A percentile compares a stretch with the other conserved stretches of the same genome.
phyloP scores from a whole-genome alignment of 2,888 invertebrate species.

The Yponomeuta plumbellus region DNA sequence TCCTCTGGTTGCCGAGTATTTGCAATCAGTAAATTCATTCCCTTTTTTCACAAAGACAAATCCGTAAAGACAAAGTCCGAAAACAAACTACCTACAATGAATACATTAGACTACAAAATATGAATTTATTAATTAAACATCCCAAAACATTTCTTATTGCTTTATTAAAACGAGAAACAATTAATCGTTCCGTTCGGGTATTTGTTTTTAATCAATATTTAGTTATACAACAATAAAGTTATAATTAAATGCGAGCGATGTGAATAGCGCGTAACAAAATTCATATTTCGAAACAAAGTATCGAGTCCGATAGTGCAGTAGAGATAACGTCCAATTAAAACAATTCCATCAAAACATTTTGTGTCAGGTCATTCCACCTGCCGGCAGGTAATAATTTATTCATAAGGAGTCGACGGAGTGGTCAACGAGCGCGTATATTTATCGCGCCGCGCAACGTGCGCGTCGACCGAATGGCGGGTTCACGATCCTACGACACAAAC shows the following conservation, averaged over 20 bases:
- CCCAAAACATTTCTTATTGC: slow-evolving; percentile 17
- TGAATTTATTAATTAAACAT: not conserved
- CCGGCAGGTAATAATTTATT: slow-evolving; percentile 66
- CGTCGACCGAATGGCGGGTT: slow-evolving; percentile 1
- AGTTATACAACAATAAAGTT: slow-evolving; percentile 29
- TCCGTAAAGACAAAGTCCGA: no score
- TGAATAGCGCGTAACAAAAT: slow-evolving; percentile 60
- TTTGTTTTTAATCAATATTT: slow-evolving; percentile 59
- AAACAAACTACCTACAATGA: no score
- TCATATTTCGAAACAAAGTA: slow-evolving; percentile 63
- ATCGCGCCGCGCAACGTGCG: slow-evolving; percentile 7
- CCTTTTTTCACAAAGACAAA: no score
- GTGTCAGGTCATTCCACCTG: slow-evolving; percentile 76
- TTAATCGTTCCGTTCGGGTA: slow-evolving; percentile 47
- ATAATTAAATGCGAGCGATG: slow-evolving; percentile 56
- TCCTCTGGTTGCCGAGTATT: no score
- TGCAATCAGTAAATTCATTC: no score
- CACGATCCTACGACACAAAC: slow-evolving; percentile 1
- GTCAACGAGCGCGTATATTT: slow-evolving; percentile 26
- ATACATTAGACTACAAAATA: not conserved
- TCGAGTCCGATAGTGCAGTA: slow-evolving; percentile 54
- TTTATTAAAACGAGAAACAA: slow-evolving; percentile 36
- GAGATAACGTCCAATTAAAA: slow-evolving; percentile 74
- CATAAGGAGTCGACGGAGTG: slow-evolving; percentile 58
- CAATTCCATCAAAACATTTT: slow-evolving; percentile 76